A percentile compares a stretch with the other conserved stretches of the same genome.
phyloP scores from a whole-genome alignment of 2,113 vertebrate species.

The Anolis carolinensis region DNA sequence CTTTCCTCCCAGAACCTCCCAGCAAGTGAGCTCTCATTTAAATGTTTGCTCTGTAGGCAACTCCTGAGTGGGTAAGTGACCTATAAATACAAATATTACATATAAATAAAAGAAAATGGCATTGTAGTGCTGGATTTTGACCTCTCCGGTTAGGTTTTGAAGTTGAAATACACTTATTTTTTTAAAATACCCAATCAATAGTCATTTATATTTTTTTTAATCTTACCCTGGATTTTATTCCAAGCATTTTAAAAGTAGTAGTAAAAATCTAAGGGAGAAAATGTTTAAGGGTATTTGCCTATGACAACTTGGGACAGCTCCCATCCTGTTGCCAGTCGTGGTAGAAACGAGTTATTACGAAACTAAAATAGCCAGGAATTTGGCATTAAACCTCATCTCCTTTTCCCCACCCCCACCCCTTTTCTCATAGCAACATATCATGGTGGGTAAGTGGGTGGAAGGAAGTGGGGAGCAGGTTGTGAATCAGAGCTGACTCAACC shows the following conservation, averaged over 20 bases:
- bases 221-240: background rate
- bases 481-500: conserved; percentile 31
- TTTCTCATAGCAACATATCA: background rate
- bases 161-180: background rate
- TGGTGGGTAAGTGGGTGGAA: background rate
- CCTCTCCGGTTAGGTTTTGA: background rate
- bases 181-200: background rate
- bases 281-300: background rate
- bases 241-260: background rate
- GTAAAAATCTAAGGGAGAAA: background rate
- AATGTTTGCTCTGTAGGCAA: background rate
- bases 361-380: background rate
- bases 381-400: background rate
- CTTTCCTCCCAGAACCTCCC: too few relatives aligned
- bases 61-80: background rate
- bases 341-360: conserved; percentile 9
- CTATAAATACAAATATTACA: background rate
- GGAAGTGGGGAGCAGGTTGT: background rate
- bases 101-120: background rate
- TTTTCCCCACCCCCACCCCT: too few relatives aligned
- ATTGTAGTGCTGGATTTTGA: background rate
- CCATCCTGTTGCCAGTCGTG: background rate
- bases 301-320: background rate
- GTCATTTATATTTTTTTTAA: background rate
- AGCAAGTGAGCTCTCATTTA: too few relatives aligned